Evolutionary conservation across 2,797 vertebrate species (phyloP).

Genomic region (Molossus alvarezi): DNA sequence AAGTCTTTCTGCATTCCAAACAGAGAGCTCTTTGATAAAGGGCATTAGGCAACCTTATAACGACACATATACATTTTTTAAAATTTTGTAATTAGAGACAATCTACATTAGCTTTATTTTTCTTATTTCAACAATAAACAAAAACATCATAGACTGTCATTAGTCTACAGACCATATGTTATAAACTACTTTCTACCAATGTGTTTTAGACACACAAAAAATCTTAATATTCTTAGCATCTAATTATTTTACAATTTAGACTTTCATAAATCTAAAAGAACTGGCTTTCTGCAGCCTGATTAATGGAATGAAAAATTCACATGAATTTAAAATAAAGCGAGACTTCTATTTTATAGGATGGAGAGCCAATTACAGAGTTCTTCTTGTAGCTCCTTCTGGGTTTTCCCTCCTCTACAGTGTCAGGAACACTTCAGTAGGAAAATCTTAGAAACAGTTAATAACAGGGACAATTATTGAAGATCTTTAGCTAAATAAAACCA

Average conservation of each 20-base stretch:
- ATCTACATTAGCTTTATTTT: slow-evolving; percentile 8
- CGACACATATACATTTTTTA: neutral
- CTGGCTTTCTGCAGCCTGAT: slow-evolving; percentile 47
- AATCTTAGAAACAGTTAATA: slow-evolving; percentile 61
- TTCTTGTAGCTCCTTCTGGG: neutral
- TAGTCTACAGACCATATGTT: slow-evolving; percentile 18
- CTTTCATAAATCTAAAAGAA: slow-evolving; percentile 58
- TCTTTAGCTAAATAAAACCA: slow-evolving; percentile 62
- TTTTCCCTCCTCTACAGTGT: neutral
- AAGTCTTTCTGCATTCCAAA: neutral
- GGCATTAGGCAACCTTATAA: neutral
- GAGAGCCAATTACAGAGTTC: slow-evolving; percentile 41
- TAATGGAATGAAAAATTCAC: slow-evolving; percentile 38
- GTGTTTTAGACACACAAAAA: slow-evolving; percentile 59
- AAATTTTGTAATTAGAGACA: slow-evolving; percentile 41
- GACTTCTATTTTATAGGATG: slow-evolving; percentile 21
- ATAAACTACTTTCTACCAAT: slow-evolving; percentile 43
- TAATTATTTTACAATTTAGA: slow-evolving; percentile 43
- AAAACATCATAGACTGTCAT: neutral
- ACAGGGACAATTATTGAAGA: slow-evolving; percentile 46
- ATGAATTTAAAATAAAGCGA: slow-evolving; percentile 51
- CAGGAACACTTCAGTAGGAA: slow-evolving; percentile 1
- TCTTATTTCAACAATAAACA: slow-evolving; percentile 31
- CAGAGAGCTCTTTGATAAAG: slow-evolving; percentile 39
- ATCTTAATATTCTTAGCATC: slow-evolving; percentile 17